A percentile compares a stretch with the other conserved stretches of the same genome.
Evolutionary conservation across 2,113 vertebrate species (phyloP).

Genomic region (Spermophilus dauricus): DNA sequence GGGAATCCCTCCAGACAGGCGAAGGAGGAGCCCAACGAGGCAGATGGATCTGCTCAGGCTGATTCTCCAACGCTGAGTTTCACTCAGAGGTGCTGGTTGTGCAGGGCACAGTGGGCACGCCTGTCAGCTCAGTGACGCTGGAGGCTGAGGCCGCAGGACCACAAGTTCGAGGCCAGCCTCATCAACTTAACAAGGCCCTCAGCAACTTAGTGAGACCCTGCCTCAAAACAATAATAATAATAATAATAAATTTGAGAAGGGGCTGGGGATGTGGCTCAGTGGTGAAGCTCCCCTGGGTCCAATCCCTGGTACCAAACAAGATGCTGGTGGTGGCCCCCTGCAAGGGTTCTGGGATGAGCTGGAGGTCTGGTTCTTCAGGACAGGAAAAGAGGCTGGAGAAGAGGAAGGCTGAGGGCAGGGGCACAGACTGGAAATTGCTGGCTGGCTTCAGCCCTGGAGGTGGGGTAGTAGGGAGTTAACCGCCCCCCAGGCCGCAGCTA

Average conservation of each 20-base stretch:
- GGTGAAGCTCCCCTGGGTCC: too few species aligned
- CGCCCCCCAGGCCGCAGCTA: accelerated
- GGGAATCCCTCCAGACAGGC: too few species aligned
- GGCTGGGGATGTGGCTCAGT: too few species aligned
- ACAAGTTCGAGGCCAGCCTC: too few species aligned
- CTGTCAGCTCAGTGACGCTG: too few species aligned
- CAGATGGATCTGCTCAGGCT: neutral
- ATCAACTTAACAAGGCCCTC: neutral
- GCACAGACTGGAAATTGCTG: neutral
- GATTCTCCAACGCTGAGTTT: neutral
- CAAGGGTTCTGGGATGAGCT: neutral
- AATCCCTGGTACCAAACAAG: too few species aligned
- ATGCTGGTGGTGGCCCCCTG: accelerated
- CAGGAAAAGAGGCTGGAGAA: neutral
- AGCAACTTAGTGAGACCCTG: too few species aligned
- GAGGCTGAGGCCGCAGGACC: too few species aligned
- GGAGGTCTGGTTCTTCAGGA: neutral
- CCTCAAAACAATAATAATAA: too few species aligned
- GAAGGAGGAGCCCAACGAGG: neutral
- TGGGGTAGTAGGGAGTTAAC: neutral
- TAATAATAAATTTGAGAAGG: too few species aligned
- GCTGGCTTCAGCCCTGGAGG: neutral
- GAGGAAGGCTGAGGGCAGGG: neutral
- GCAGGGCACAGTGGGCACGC: too few species aligned
- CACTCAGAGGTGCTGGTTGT: neutral